Evolutionary conservation across 2,113 vertebrate species (phyloP).

Genomic region (Pseudorectes ferrugineus): DNA sequence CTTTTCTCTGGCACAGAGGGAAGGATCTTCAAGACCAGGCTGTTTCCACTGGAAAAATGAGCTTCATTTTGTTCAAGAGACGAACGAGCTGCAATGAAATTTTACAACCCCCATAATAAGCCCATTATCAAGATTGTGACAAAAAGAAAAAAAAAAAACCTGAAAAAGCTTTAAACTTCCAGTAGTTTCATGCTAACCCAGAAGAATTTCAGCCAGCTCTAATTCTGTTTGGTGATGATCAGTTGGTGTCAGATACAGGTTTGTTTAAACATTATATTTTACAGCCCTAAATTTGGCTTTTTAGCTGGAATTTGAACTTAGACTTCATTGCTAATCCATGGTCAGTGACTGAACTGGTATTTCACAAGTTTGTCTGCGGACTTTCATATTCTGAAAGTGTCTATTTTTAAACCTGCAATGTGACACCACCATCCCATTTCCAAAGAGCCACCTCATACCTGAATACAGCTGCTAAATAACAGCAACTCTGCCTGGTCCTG

Average conservation of each 20-base stretch:
- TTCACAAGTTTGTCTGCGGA: neutral
- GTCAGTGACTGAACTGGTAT: neutral
- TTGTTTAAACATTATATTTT: constrained; percentile 32
- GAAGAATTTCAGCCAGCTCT: neutral
- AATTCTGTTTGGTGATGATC: neutral
- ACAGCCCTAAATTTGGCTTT: neutral
- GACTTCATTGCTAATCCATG: neutral
- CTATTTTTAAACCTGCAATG: constrained; percentile 3
- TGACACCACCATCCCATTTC: neutral
- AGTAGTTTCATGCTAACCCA: neutral
- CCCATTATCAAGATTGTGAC: constrained; percentile 18
- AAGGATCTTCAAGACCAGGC: neutral
- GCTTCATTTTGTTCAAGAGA: constrained; percentile 29
- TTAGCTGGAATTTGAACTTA: constrained; percentile 38
- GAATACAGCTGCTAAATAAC: neutral
- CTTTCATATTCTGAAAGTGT: neutral
- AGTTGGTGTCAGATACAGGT: neutral
- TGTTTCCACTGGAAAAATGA: constrained; percentile 61
- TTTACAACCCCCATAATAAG: constrained; percentile 31
- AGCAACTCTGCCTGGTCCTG: neutral
- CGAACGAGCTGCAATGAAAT: constrained; percentile 40
- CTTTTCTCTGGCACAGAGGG: constrained; percentile 11
- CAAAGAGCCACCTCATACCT: neutral
- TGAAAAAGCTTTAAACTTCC: constrained; percentile 1
- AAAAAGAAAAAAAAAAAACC: neutral